Conservation (phyloP, 2,888 invertebrate species). For the Caenorhabditis sp. region DNA sequence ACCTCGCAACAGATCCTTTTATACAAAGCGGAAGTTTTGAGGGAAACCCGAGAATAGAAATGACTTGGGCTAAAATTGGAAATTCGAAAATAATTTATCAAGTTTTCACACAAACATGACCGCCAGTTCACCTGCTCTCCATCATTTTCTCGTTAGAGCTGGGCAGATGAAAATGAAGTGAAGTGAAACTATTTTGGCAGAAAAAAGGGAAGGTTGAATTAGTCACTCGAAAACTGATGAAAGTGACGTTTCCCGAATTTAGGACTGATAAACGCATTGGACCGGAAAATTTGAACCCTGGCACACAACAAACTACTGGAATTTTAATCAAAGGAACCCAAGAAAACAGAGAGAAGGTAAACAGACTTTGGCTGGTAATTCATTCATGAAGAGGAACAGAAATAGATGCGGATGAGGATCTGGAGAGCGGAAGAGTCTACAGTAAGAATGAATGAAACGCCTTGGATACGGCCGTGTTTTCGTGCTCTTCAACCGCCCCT, state of each 20-base stretch:
- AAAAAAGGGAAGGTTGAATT: not conserved
- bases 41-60: too few relatives aligned
- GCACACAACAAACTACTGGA: too few relatives aligned
- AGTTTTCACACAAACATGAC: not conserved
- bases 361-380: too few relatives aligned
- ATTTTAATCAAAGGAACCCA: too few relatives aligned
- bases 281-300: too few relatives aligned
- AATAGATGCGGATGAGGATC: not conserved
- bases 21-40: not conserved
- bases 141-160: not conserved
- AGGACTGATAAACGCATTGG: too few relatives aligned
- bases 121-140: not conserved
- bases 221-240: not conserved
- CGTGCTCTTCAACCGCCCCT: not conserved
- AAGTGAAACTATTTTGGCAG: not conserved
- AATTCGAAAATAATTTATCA: not conserved
- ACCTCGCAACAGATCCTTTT: too few relatives aligned
- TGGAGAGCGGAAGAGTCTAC: not conserved
- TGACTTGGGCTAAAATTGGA: not conserved
- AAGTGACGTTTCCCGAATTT: too few relatives aligned
- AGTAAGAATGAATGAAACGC: constrained; percentile 16
- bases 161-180: not conserved
- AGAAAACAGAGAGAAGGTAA: too few relatives aligned
- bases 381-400: too few relatives aligned
- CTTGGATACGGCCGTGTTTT: not conserved